Conservation (phyloP, 1,140 invertebrate species). For the Nomia melanderi region DNA sequence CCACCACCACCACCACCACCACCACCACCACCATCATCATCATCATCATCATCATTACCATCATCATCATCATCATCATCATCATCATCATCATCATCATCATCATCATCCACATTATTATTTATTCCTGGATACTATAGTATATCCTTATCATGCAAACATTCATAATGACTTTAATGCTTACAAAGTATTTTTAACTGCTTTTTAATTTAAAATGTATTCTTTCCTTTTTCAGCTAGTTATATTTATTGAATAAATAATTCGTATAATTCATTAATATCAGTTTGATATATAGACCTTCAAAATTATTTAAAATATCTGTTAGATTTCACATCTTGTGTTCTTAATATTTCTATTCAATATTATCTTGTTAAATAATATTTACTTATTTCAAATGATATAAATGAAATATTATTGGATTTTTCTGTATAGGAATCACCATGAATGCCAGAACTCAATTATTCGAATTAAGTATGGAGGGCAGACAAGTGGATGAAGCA, state of each 20-base stretch:
- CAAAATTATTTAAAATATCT: neutral
- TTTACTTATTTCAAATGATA: neutral
- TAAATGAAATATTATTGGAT: no score
- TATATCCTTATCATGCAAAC: no score
- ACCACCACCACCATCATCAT: no score
- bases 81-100: no score
- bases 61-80: no score
- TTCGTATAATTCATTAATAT: neutral
- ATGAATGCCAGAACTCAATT: constrained; percentile 95
- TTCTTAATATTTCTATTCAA: neutral
- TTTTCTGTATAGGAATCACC: constrained; percentile 59
- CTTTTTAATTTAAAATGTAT: neutral
- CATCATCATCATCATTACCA: no score
- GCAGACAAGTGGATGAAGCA: constrained; percentile 96
- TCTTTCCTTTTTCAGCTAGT: neutral
- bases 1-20: no score
- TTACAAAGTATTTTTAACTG: neutral
- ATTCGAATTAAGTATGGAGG: constrained; percentile 95
- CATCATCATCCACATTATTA: no score
- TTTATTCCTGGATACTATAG: no score
- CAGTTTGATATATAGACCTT: neutral
- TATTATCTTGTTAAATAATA: neutral
- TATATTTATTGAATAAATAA: neutral
- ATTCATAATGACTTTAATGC: neutral
- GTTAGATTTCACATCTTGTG: neutral